Conservation (phyloP, 2,113 vertebrate genomes). For the Tamias sibiricus region DNA sequence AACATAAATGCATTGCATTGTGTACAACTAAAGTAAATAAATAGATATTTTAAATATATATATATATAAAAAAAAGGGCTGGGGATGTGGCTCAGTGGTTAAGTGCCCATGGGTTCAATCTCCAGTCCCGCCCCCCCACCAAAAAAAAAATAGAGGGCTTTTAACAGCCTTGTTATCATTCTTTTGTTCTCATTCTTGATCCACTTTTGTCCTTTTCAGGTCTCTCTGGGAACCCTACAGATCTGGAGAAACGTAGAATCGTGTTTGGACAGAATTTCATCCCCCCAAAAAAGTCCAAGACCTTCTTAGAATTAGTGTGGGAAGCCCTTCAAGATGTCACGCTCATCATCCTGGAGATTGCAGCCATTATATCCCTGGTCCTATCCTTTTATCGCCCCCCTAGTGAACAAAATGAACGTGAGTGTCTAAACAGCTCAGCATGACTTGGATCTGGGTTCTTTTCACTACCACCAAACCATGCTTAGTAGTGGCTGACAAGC, state of each 20-base stretch:
- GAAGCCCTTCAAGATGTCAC: conserved; percentile 99
- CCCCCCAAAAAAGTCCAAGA: conserved; percentile 97
- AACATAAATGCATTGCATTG: too few species aligned
- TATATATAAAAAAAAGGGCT: too few species aligned
- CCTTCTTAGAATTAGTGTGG: conserved; percentile 98
- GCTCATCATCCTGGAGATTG: conserved; percentile 97
- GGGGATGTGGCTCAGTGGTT: too few species aligned
- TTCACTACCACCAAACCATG: not conserved
- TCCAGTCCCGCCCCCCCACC: too few species aligned
- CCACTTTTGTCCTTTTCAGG: conserved; percentile 82
- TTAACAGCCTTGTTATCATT: not conserved
- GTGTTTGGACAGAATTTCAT: conserved; percentile 95
- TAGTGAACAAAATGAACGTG: conserved; percentile 91
- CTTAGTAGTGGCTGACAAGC: not conserved
- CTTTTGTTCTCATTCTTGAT: not conserved
- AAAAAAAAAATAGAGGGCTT: not conserved
- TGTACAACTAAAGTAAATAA: too few species aligned
- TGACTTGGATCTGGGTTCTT: not conserved
- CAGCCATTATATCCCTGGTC: conserved; percentile 97
- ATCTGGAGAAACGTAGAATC: conserved; percentile 94
- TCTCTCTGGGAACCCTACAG: conserved; percentile 93
- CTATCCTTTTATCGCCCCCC: conserved; percentile 97
- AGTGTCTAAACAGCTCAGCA: conserved; percentile 60
- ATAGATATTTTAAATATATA: too few species aligned
- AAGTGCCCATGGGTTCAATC: too few species aligned